phyloP scores from a whole-genome alignment of 2,797 vertebrate genomes.

The Geotrypetes seraphini region DNA sequence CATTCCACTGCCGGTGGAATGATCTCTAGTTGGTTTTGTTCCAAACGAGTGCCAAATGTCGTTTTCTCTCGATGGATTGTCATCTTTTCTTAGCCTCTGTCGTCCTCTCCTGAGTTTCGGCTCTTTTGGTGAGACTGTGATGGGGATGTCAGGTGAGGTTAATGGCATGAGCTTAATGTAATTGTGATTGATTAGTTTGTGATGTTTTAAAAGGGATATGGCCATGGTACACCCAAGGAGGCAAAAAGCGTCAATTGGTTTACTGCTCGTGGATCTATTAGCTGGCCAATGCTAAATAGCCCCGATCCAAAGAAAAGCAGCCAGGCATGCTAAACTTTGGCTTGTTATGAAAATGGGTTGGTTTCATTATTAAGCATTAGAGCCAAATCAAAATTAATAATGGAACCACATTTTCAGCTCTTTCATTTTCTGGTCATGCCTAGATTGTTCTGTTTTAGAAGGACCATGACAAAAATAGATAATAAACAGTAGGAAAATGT shows the following conservation, averaged over 20 bases:
- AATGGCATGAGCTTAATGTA: no score
- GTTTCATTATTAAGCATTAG: no score
- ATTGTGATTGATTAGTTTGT: neutral
- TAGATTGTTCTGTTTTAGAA: no score
- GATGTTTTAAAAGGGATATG: rapidly evolving
- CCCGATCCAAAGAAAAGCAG: rapidly evolving
- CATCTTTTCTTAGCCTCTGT: rapidly evolving
- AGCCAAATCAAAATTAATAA: no score
- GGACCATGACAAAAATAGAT: no score
- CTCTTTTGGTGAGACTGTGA: neutral
- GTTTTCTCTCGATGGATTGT: neutral
- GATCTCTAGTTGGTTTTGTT: no score
- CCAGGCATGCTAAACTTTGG: rapidly evolving
- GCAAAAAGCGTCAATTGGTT: neutral
- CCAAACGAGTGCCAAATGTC: neutral
- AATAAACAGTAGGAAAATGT: no score
- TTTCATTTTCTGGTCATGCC: no score
- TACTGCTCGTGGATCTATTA: no score
- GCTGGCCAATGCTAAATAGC: neutral
- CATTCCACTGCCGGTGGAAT: no score
- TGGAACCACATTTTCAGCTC: no score
- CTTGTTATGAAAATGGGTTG: no score
- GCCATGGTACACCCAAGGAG: rapidly evolving
- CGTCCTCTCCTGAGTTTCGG: neutral
- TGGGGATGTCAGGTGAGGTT: neutral